phyloP scores from a whole-genome alignment of 2,888 invertebrate genomes.

The Chalcis sispes region DNA sequence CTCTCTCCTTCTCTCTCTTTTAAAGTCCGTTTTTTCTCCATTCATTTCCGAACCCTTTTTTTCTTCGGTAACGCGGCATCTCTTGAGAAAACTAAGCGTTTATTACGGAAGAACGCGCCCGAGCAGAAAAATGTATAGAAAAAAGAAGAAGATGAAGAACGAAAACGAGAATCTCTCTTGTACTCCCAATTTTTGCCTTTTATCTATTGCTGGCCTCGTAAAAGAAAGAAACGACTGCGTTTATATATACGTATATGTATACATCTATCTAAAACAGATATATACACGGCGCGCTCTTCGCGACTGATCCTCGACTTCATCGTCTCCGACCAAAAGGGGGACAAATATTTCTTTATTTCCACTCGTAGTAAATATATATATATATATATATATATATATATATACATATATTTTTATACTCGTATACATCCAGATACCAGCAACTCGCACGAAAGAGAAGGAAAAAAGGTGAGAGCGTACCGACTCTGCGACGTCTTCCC shows the following conservation, averaged over 20 bases:
- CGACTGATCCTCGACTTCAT: too few species aligned
- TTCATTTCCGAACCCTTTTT: slow-evolving; percentile 40
- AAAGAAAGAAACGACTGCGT: neutral
- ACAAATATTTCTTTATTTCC: too few species aligned
- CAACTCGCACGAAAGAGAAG: neutral
- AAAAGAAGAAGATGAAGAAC: neutral
- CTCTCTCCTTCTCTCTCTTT: too few species aligned
- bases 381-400: too few species aligned
- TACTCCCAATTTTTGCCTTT: slow-evolving; percentile 16
- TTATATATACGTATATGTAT: neutral
- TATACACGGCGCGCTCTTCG: neutral
- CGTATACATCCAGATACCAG: too few species aligned
- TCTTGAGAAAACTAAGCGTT: slow-evolving; percentile 51
- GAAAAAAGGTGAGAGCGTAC: neutral
- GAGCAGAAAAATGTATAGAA: neutral
- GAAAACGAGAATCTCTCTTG: slow-evolving; percentile 9
- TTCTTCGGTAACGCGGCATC: slow-evolving; percentile 20
- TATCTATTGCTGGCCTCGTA: too few species aligned
- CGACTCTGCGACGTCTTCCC: slow-evolving; percentile 4
- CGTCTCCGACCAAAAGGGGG: too few species aligned
- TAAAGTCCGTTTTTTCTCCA: slow-evolving; percentile 18
- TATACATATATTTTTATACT: neutral
- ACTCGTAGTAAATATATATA: too few species aligned
- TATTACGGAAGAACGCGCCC: slow-evolving; percentile 55
- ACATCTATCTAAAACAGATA: slow-evolving; percentile 10